These are phyloP conservation scores for Sander lucioperca DNA, from an alignment of 2,113 vertebrate species.

Conservation along the genomic window DNA sequence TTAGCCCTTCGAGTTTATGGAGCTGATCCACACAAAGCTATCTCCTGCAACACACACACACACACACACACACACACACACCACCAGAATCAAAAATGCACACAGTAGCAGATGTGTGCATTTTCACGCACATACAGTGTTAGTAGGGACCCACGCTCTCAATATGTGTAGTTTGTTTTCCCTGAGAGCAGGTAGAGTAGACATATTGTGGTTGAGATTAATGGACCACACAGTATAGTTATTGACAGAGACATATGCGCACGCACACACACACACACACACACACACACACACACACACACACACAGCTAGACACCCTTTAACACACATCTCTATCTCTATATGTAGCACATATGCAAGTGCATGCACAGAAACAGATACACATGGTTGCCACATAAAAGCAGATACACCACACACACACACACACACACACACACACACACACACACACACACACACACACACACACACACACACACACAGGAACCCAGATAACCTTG, in stretches of 20 bases:
- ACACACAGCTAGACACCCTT: background rate
- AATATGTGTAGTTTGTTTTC: slow-evolving; percentile 33
- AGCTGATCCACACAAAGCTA: slow-evolving; percentile 64
- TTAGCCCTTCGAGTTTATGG: slow-evolving; percentile 65
- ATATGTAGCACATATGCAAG: background rate
- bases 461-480: background rate
- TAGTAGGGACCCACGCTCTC: slow-evolving; percentile 3
- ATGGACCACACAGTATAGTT: slow-evolving; percentile 20
- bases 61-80: slow-evolving; percentile 20
- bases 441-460: slow-evolving; percentile 20
- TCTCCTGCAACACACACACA: slow-evolving; percentile 40
- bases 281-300: background rate
- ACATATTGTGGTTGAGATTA: slow-evolving; percentile 26
- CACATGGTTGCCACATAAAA: slow-evolving; percentile 33
- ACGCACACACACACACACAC: too few species aligned
- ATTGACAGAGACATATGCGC: background rate
- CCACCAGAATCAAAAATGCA: background rate
- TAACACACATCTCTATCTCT: too few species aligned
- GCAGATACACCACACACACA: background rate
- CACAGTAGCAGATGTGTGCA: background rate
- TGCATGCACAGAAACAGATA: background rate
- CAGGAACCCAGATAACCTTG: slow-evolving; percentile 5
- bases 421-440: slow-evolving; percentile 1
- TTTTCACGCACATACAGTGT: background rate
- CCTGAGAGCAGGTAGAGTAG: slow-evolving; percentile 21